These are phyloP conservation scores for Gnathonemus longibarbis DNA, from an alignment of 2,113 vertebrate species.

Conservation along the genomic window DNA sequence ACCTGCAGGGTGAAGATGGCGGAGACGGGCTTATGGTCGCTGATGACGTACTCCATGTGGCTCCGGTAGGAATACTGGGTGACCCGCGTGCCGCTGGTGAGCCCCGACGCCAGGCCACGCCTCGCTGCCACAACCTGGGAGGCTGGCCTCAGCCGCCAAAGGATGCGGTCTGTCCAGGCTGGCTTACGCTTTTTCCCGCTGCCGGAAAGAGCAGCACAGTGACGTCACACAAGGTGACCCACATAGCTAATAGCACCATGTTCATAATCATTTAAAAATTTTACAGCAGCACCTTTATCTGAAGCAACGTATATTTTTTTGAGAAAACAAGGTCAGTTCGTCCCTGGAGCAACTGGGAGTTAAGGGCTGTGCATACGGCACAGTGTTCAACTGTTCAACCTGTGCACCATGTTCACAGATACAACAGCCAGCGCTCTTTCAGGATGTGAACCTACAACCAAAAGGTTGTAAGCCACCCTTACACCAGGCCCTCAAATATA, in stretches of 20 bases:
- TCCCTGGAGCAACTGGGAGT: not conserved
- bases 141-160: constrained; percentile 84
- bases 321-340: not conserved
- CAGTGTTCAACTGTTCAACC: not conserved
- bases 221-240: not conserved
- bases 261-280: not conserved
- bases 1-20: constrained; percentile 84
- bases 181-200: constrained; percentile 95
- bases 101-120: constrained; percentile 56
- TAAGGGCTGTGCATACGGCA: not conserved
- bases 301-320: not conserved
- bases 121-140: constrained; percentile 60
- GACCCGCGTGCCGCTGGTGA: constrained; percentile 67
- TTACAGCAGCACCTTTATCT: not conserved
- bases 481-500: not conserved
- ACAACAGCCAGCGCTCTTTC: not conserved
- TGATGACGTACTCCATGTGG: constrained; percentile 89
- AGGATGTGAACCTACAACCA: not conserved
- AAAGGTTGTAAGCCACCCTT: not conserved
- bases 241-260: not conserved
- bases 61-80: constrained; percentile 81
- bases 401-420: not conserved
- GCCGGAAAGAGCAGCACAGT: not conserved
- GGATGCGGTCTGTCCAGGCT: constrained; percentile 94
- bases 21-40: constrained; percentile 93